Percentiles rank a stretch among this genome's conserved stretches.
These are phyloP conservation scores for Centropristis striata DNA, from an alignment of 2,113 vertebrate genomes.

Conservation along the genomic window DNA sequence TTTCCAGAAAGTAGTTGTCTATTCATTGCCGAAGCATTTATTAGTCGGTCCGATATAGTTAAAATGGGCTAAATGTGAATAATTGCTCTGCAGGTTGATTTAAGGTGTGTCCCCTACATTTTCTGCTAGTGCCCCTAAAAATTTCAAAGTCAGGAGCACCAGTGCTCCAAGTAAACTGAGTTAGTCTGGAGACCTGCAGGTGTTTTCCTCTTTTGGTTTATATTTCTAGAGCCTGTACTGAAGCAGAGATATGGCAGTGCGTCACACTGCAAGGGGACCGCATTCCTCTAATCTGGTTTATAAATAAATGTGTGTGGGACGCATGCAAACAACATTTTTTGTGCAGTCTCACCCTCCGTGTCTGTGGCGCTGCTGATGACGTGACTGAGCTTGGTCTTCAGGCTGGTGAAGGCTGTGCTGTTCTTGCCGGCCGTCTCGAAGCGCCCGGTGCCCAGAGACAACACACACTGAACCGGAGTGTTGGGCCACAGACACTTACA, in stretches of 20 bases:
- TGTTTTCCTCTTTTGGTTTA: neutral
- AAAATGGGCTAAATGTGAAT: too few species aligned
- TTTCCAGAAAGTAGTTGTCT: too few species aligned
- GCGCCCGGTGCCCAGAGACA: slow-evolving; percentile 94
- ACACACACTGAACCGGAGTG: slow-evolving; percentile 91
- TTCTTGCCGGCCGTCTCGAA: slow-evolving; percentile 87
- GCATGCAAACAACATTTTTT: neutral
- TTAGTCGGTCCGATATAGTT: too few species aligned
- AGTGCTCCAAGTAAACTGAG: too few species aligned
- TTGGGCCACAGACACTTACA: slow-evolving; percentile 97
- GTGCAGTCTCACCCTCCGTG: slow-evolving; percentile 89
- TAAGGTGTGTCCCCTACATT: too few species aligned
- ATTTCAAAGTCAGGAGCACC: too few species aligned
- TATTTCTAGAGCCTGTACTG: neutral
- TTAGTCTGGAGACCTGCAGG: too few species aligned
- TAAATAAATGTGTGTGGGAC: slow-evolving; percentile 11
- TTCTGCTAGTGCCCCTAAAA: too few species aligned
- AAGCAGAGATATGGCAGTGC: neutral
- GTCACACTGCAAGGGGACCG: neutral
- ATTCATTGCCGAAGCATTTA: too few species aligned
- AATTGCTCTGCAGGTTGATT: too few species aligned
- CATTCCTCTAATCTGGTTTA: slow-evolving; percentile 4
- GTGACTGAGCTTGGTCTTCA: slow-evolving; percentile 93
- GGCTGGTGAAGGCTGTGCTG: slow-evolving; percentile 89
- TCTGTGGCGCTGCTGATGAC: slow-evolving; percentile 98